Evolutionary conservation across 2,797 vertebrate genomes (phyloP), one percentile per base, ranked within the genome.

Genomic region (Garrulus glandarius): DNA sequence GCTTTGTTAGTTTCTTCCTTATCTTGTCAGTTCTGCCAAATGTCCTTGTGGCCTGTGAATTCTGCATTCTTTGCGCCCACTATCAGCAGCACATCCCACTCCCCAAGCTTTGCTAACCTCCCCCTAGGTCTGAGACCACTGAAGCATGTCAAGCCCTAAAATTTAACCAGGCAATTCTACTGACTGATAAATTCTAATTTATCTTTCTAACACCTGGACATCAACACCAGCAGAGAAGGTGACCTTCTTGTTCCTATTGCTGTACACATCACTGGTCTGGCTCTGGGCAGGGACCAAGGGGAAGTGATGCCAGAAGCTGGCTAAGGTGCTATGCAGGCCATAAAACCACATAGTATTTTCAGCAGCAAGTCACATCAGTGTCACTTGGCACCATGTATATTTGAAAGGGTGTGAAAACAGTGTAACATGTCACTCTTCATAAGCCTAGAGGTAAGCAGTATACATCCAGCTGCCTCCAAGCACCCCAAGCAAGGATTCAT

Each of bases 391-490:
- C 43, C 39, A 4, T 1, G 21, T 29, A 15, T 32, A 72, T 56
- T 57, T 78, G 69, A 52, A 85, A 94, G 50, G 50, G 72, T 76
- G 69, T 55, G 56, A 88, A 88, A 93, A 65, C 69, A 26, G n/a
- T 29, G 29, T 57, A 75, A 78, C 11, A 3, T 15, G n/a, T 23
- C 76, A 47, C 50, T 55, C 55, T 79, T 76, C 83, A 46, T 47
- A 79, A 84, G 80, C 87, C 93, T 77, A 59, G 59, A 82, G 80
- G 77, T 90, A 95, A 92, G 55, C 74, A 65, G 86, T 76, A 86
- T 5, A 81, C 36, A 94, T 41, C 61, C 89, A 93, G 89, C 88
- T 91, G 95, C 94, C 95, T 93, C 56, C 53, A 59, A 93, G 85
- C 88, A 71, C 41, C 80, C 70, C 69, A 55, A 89, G 75, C 74